Conservation (phyloP, 2,113 vertebrate species). For the Asarcornis scutulata region DNA sequence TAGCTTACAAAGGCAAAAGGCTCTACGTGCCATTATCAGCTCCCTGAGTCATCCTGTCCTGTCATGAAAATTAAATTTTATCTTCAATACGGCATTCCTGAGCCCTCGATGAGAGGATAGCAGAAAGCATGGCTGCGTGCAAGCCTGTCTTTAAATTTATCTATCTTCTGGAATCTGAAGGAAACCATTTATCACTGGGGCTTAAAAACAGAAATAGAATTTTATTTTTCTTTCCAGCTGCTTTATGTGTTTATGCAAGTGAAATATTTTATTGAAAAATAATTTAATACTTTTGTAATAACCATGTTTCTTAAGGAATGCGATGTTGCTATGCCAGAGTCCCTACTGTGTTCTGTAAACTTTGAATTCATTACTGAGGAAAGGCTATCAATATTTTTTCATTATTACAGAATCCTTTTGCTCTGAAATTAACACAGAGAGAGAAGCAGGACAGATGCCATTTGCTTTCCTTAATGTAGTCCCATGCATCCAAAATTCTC, state of each 20-base stretch:
- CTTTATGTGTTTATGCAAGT: conserved; percentile 30
- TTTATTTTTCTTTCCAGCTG: conserved; percentile 36
- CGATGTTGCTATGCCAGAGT: neutral
- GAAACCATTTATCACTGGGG: neutral
- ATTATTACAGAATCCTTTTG: conserved; percentile 8
- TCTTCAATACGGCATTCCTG: neutral
- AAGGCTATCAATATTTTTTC: conserved; percentile 16
- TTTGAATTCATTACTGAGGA: conserved; percentile 27
- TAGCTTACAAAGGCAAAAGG: neutral
- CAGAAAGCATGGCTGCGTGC: neutral
- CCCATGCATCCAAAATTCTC: neutral
- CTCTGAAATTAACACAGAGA: neutral
- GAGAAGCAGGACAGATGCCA: neutral
- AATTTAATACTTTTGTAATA: conserved; percentile 48
- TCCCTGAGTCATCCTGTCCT: neutral
- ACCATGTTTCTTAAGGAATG: neutral
- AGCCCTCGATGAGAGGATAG: neutral
- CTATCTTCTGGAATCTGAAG: neutral
- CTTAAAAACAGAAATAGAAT: conserved; percentile 25
- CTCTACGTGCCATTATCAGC: neutral
- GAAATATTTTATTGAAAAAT: conserved; percentile 57
- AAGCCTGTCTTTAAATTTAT: conserved; percentile 12
- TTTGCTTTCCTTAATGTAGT: neutral
- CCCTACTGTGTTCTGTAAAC: conserved; percentile 32
- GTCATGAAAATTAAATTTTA: conserved; percentile 28